These are phyloP conservation scores for Falco rusticolus DNA, from an alignment of 2,797 vertebrate genomes.

Conservation along the genomic window DNA sequence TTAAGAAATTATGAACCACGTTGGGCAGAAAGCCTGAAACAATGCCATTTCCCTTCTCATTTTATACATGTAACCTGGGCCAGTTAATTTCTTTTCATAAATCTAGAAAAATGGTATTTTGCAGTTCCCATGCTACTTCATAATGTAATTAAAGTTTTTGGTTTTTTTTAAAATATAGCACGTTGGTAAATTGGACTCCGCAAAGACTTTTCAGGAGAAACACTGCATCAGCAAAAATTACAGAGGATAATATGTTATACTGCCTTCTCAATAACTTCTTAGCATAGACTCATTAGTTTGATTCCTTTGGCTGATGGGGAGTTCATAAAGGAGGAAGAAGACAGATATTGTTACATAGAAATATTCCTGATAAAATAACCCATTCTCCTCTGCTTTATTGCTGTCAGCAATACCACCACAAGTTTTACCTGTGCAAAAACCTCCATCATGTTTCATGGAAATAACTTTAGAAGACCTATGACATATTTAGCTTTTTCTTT, in stretches of 20 bases:
- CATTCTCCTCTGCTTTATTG: not conserved
- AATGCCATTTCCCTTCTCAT: not conserved
- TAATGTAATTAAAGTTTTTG: not conserved
- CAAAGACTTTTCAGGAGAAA: not conserved
- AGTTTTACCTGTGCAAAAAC: not conserved
- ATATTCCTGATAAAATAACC: not conserved
- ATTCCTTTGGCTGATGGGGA: not conserved
- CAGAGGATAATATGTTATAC: not conserved
- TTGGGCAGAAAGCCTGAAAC: not conserved
- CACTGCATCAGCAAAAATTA: constrained; percentile 27
- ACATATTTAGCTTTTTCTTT: not conserved
- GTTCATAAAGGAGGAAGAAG: not conserved
- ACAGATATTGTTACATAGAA: not conserved
- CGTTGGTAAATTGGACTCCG: not conserved
- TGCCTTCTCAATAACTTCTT: not conserved
- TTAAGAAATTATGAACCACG: not conserved
- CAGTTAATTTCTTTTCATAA: not conserved
- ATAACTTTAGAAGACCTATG: not conserved
- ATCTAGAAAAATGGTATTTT: not conserved
- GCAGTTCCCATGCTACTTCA: not conserved
- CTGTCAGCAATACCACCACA: not conserved
- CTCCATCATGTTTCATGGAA: not conserved
- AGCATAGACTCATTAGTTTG: not conserved
- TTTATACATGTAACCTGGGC: not conserved
- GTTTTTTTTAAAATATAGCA: not conserved